These are phyloP conservation scores for Cheilosia vernalis DNA, from an alignment of 2,888 invertebrate species.

Conservation along the genomic window DNA sequence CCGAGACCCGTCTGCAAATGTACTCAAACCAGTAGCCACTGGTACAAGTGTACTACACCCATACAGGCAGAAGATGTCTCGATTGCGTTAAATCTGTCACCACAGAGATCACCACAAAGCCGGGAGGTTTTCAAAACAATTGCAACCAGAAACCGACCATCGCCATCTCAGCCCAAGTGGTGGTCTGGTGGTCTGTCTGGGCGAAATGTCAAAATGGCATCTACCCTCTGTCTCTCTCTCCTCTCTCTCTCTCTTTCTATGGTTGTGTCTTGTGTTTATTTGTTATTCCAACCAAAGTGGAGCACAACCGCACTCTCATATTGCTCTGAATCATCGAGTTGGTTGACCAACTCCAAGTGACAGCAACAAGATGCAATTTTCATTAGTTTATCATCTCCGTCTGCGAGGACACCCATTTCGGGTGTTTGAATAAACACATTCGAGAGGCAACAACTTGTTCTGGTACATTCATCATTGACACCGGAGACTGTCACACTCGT, in stretches of 20 bases:
- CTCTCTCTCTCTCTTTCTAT: neutral
- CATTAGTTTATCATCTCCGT: conserved; percentile 21
- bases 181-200: conserved; percentile 21
- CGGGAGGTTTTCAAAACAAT: conserved; percentile 55
- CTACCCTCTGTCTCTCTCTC: neutral
- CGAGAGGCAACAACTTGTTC: conserved; percentile 41
- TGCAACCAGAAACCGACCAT: conserved; percentile 53
- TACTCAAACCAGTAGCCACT: conserved; percentile 35
- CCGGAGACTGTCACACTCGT: conserved; percentile 39
- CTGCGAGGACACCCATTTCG: conserved; percentile 56
- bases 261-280: conserved; percentile 51
- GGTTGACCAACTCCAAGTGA: conserved; percentile 62
- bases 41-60: conserved; percentile 13
- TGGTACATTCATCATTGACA: conserved; percentile 43
- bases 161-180: conserved; percentile 32
- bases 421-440: conserved; percentile 65
- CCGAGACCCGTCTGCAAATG: conserved; percentile 46
- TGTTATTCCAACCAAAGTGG: conserved; percentile 67
- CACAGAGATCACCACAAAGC: conserved; percentile 38
- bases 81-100: conserved; percentile 72
- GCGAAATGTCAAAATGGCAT: conserved; percentile 50
- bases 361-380: conserved; percentile 27
- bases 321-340: conserved; percentile 18
- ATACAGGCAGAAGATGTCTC: conserved; percentile 52
- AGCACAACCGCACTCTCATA: conserved; percentile 25